Percentiles rank a stretch among this genome's conserved stretches.
Evolutionary conservation across 2,797 vertebrate species (phyloP).

Genomic region (Aulostomus chinensis): DNA sequence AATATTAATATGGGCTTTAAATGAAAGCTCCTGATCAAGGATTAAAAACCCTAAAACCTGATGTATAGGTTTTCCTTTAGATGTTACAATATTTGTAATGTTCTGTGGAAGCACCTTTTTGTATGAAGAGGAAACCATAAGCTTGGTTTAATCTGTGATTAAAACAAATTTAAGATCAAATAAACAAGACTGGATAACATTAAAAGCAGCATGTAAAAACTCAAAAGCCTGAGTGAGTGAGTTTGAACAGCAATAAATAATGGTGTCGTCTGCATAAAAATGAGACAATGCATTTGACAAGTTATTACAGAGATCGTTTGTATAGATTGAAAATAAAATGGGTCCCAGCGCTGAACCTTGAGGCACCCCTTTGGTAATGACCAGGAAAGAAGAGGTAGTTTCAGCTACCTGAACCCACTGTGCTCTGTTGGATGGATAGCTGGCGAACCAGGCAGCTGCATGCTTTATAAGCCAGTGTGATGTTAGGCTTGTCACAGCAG

Average conservation of each 20-base stretch:
- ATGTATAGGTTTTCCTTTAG: not conserved
- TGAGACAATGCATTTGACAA: not conserved
- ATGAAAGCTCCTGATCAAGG: not conserved
- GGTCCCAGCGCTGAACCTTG: not conserved
- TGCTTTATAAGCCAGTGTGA: too few species aligned
- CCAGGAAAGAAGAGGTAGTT: not conserved
- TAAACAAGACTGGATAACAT: not conserved
- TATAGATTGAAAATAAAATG: slow-evolving; percentile 1
- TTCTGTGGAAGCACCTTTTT: not conserved
- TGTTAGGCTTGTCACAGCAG: too few species aligned
- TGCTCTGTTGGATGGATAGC: too few species aligned
- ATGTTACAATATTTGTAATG: not conserved
- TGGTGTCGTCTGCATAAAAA: not conserved
- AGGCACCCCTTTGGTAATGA: not conserved
- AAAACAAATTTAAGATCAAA: not conserved
- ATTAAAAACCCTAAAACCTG: not conserved
- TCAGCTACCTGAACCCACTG: not conserved
- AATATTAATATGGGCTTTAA: not conserved
- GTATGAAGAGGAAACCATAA: not conserved
- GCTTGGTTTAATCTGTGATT: not conserved
- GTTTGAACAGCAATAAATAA: not conserved
- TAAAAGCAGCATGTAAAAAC: not conserved
- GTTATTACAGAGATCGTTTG: not conserved
- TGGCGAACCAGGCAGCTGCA: too few species aligned
- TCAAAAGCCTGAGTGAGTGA: not conserved